Evolutionary conservation across 2,113 vertebrate genomes (phyloP), one percentile per base, ranked within the genome.

Genomic region (Nycticorax nycticorax): DNA sequence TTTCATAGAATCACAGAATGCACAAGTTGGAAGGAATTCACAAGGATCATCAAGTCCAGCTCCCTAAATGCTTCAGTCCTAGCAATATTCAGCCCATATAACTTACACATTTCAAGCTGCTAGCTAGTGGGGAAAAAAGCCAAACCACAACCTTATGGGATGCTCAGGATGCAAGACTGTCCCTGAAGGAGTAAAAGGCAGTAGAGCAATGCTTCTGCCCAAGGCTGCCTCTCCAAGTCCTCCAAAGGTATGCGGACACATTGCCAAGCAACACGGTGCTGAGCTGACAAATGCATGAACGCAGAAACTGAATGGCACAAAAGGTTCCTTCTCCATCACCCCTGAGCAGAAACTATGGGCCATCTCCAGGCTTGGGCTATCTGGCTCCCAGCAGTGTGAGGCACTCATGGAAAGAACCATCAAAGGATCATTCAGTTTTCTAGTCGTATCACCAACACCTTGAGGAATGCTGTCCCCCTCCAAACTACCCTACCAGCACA

Each of bases 241-340:
- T 55, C n/a, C 39, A 63, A 45, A 35, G 15, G 26, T 30, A 59
- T 3, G 7, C 0, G 0, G 60, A 78, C 52, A 28, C 17, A 18
- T 1, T 32, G 52, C 17, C 27, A 62, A 84, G 33, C 13, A 80
- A 53, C 0, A 6, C 30, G 5, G 16, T 3, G 4, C 1, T 2
- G 26, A 85, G n/a, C 14, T 75, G 71, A 85, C 8, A 35, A 63
- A 85, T 6, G 12, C 0, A 35, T 1, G 8, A 47, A n/a, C 17
- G 63, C 33, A 72, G 45, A 89, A 88, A 53, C 17, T 10, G 37
- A 71, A 60, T 5, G 28, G 28, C 26, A 75, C 47, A 63, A 35
- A 74, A 74, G 1, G 10, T 12, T 56, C 22, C n/a, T 32, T 69
- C 64, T 73, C 52, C 52, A 33, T 4, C 28, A 77, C 6, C 11